These are phyloP conservation scores for Sphaerophoria taeniata DNA, from an alignment of 2,888 invertebrate species.

Conservation along the genomic window DNA sequence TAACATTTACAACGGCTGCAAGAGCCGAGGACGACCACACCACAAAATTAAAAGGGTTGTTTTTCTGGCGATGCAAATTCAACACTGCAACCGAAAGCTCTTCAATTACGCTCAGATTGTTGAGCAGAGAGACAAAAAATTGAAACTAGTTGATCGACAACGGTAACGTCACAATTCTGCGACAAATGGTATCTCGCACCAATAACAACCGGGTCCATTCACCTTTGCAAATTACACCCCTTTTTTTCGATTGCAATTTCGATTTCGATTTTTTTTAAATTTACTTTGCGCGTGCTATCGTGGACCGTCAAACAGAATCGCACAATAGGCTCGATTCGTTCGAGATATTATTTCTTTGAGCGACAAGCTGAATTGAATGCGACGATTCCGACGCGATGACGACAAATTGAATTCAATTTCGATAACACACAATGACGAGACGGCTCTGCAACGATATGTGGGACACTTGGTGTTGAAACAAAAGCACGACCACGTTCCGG, in stretches of 20 bases:
- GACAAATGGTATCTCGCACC: conserved; percentile 38
- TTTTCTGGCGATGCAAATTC: conserved; percentile 21
- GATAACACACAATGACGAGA: conserved; percentile 44
- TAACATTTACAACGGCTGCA: conserved; percentile 67
- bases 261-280: not conserved
- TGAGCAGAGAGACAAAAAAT: conserved; percentile 37
- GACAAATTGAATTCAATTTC: conserved; percentile 42
- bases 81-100: conserved; percentile 51
- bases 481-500: conserved; percentile 42
- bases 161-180: conserved; percentile 5
- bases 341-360: conserved; percentile 27
- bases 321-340: conserved; percentile 45
- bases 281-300: conserved; percentile 46
- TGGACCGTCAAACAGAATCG: conserved; percentile 53
- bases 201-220: conserved; percentile 60
- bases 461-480: conserved; percentile 33
- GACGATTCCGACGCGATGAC: not conserved
- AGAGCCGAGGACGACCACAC: conserved; percentile 33
- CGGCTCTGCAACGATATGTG: conserved; percentile 18
- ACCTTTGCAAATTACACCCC: conserved; percentile 64
- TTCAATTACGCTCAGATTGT: conserved; percentile 67
- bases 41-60: conserved; percentile 41
- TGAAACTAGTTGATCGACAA: conserved; percentile 67
- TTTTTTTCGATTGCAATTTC: conserved; percentile 33
- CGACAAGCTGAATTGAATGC: conserved; percentile 46